Conservation (phyloP, 2,113 vertebrate genomes). For the Dissostichus mawsoni region DNA sequence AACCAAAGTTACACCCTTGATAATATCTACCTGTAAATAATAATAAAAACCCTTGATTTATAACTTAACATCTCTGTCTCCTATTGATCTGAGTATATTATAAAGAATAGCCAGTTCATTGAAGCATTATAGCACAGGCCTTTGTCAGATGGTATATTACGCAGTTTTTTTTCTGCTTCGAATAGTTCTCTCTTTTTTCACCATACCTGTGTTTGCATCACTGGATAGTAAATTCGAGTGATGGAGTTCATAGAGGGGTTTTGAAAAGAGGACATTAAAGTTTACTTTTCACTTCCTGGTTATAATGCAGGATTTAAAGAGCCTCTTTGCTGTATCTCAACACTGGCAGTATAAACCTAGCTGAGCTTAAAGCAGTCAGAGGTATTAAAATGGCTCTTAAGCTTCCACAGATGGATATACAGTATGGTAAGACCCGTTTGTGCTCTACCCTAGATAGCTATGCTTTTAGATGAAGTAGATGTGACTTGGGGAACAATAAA, state of each 20-base stretch:
- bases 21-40: too few relatives aligned
- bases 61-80: too few relatives aligned
- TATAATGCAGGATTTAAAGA: slow-evolving; percentile 47
- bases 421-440: slow-evolving; percentile 41
- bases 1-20: too few relatives aligned
- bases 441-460: slow-evolving; percentile 22
- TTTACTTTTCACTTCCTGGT: slow-evolving; percentile 50
- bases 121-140: too few relatives aligned
- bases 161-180: too few relatives aligned
- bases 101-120: too few relatives aligned
- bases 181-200: too few relatives aligned
- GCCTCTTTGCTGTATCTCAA: slow-evolving; percentile 23
- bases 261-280: slow-evolving; percentile 39
- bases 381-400: slow-evolving; percentile 63
- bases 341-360: slow-evolving; percentile 36
- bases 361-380: slow-evolving; percentile 33
- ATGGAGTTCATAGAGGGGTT: slow-evolving; percentile 1
- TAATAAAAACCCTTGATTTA: too few relatives aligned
- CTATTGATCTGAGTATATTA: too few relatives aligned
- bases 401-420: slow-evolving; percentile 51
- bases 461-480: slow-evolving; percentile 19
- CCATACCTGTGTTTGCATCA: too few relatives aligned
- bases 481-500: slow-evolving; percentile 28
- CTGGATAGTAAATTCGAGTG: background rate
- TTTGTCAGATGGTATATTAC: too few relatives aligned